These are phyloP conservation scores for Papilio helenus DNA, from an alignment of 1,140 invertebrate species.

Conservation along the genomic window DNA sequence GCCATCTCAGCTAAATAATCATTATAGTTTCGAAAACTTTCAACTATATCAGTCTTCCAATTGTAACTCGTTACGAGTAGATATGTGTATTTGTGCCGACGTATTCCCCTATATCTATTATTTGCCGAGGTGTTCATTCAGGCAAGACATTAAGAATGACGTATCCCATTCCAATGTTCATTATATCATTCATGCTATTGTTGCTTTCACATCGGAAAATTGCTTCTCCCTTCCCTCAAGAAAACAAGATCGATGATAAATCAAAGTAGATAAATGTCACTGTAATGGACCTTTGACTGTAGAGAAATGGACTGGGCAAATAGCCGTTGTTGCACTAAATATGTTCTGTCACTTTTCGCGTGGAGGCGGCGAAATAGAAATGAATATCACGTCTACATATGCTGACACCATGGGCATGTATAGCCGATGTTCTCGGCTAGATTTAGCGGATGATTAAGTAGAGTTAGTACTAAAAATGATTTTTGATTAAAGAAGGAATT, in stretches of 20 bases:
- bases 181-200: constrained; percentile 9
- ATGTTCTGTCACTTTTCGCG: not conserved
- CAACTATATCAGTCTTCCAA: too few species aligned
- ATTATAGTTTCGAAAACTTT: too few species aligned
- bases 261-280: constrained; percentile 1
- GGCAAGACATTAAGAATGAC: constrained; percentile 9
- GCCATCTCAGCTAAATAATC: too few species aligned
- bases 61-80: not conserved
- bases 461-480: too few species aligned
- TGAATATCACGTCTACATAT: too few species aligned
- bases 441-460: too few species aligned
- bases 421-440: too few species aligned
- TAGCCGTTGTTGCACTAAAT: too few species aligned
- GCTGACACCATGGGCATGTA: too few species aligned
- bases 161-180: not conserved
- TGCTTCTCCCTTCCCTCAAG: not conserved
- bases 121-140: constrained; percentile 6
- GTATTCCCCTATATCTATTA: not conserved
- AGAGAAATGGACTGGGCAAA: not conserved
- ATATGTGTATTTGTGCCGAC: not conserved
- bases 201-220: constrained; percentile 14
- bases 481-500: too few species aligned
- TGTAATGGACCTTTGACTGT: not conserved
- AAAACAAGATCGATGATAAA: constrained; percentile 12
- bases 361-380: too few species aligned